Evolutionary conservation across 2,888 invertebrate genomes (phyloP).

Genomic region (Drosophila differens): DNA sequence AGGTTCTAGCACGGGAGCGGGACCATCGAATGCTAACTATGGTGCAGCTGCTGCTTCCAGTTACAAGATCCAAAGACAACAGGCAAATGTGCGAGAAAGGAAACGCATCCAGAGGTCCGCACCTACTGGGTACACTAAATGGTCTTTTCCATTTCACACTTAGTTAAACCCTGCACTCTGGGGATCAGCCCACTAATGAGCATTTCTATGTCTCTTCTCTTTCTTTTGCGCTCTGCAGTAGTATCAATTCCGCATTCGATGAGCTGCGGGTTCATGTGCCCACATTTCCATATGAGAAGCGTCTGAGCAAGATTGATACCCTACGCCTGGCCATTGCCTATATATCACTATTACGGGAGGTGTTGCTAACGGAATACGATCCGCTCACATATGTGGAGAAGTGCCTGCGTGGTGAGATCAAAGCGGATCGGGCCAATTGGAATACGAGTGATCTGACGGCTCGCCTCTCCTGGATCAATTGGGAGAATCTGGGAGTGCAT

Average conservation of each 20-base stretch:
- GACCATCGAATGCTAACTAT: slow-evolving; percentile 48
- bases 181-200: slow-evolving; percentile 48
- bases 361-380: slow-evolving; percentile 94
- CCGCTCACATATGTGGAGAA: slow-evolving; percentile 97
- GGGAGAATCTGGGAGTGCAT: slow-evolving; percentile 98
- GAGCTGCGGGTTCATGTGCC: slow-evolving; percentile 98
- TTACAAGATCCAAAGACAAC: slow-evolving; percentile 94
- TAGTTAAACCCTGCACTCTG: slow-evolving; percentile 6
- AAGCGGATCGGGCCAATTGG: slow-evolving; percentile 96
- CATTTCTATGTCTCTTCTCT: slow-evolving; percentile 16
- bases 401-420: slow-evolving; percentile 95
- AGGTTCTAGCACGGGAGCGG: slow-evolving; percentile 30
- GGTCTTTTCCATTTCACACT: slow-evolving; percentile 79
- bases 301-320: slow-evolving; percentile 99
- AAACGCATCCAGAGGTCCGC: slow-evolving; percentile 99
- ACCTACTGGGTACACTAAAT: slow-evolving; percentile 91
- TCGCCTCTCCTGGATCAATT: slow-evolving; percentile 98
- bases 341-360: slow-evolving; percentile 96
- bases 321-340: slow-evolving; percentile 98
- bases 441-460: slow-evolving; percentile 99
- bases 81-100: slow-evolving; percentile 98
- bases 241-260: slow-evolving; percentile 99
- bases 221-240: slow-evolving; percentile 89
- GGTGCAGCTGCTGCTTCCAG: slow-evolving; percentile 70
- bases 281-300: slow-evolving; percentile 99